Evolutionary conservation across 2,797 vertebrate genomes (phyloP).

Genomic region (Leucoraja ocellata): DNA sequence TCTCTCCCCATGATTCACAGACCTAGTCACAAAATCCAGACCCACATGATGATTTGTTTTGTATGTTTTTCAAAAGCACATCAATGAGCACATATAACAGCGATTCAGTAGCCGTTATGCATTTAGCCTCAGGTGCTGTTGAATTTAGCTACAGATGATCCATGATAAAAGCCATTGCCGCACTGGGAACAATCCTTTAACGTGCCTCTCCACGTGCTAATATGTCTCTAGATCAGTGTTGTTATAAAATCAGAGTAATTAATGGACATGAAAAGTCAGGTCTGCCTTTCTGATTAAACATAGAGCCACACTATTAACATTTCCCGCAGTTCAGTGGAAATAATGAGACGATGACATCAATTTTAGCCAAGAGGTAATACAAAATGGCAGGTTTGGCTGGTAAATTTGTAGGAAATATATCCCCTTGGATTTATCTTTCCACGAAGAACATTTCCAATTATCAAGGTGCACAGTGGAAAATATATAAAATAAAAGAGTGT

Average conservation of each 20-base stretch:
- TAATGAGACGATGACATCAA: neutral
- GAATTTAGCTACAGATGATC: no score
- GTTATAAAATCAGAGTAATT: neutral
- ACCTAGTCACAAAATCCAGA: no score
- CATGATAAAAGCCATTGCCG: no score
- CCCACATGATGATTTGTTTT: no score
- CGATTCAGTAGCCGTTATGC: no score
- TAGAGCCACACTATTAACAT: neutral
- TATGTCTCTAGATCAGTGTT: no score
- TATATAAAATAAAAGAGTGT: neutral
- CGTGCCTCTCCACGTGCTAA: no score
- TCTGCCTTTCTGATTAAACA: neutral
- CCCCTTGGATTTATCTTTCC: neutral
- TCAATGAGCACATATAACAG: no score
- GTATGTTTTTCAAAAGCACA: no score
- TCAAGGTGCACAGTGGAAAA: neutral
- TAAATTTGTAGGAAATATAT: neutral
- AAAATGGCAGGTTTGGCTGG: neutral
- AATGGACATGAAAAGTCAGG: neutral
- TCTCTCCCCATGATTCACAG: no score
- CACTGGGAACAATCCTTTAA: no score
- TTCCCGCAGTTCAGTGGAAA: neutral
- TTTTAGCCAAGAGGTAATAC: neutral
- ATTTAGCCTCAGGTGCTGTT: no score
- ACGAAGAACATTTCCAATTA: neutral